Base-by-base conservation (phyloP, 1,140 invertebrate genomes). In the Brachionus rubens region DNA sequence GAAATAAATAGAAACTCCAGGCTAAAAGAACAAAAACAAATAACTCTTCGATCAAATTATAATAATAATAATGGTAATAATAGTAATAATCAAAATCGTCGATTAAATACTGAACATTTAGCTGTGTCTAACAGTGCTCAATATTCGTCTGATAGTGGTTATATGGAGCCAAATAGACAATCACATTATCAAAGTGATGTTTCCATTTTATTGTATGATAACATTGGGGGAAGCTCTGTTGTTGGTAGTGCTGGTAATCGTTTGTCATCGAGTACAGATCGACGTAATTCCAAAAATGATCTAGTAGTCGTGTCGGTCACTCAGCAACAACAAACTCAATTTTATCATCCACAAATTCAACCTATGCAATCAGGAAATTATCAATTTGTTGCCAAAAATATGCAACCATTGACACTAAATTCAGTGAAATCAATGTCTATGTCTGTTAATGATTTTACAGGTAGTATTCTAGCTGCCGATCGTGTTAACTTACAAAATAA, bases 361-460 rank as follows among this genome's bases (percentile, higher is more conserved):
- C 24, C 16, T 6, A 28, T 33, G 14, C 16, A 24, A 36, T 3
- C 30, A 1, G 14, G 26, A n/a, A 7, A 46, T 50, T 19, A 48
- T 7, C 46, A 50, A 33, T 33, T 9, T 21, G 16, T 24, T 6
- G 7, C 52, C 6, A 54, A 19, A 36, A 21, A 72, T 19, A 43
- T 65, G 40, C 24, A 43, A 24, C 59, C 59, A 41, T 21, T 65
- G 10, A 24, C 40, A 16, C 26, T 65, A 26, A 24, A 65, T 65
- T 43, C 33, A 12, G 59, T 41, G 3, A 65, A 65, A n/a, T 65
- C 59, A 14, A 43, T 33, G 28, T 33, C 54, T 10, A n/a, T 19
- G 4, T 70, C 67, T 16, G 43, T 52, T 12, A 72, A 48, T 24
- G 28, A 72, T 48, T 72, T 72, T 54, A 72, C 68, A 0, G 68